A percentile compares a stretch with the other conserved stretches of the same genome.
phyloP scores from a whole-genome alignment of 2,797 vertebrate species.

The Phylloscopus collybita region DNA sequence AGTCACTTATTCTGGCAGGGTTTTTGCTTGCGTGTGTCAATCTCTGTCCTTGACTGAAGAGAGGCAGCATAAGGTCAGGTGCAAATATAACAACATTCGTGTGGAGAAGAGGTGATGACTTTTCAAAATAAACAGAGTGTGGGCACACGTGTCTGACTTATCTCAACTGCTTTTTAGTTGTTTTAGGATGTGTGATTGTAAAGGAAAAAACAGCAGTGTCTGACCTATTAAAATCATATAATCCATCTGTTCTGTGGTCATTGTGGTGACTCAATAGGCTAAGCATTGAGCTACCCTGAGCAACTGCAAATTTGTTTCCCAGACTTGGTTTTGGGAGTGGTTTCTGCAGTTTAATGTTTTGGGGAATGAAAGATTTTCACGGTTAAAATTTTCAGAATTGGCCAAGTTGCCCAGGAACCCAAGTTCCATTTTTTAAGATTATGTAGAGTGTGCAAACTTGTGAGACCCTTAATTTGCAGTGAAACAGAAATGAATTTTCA shows the following conservation, averaged over 20 bases:
- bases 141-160: not conserved
- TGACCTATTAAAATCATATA: slow-evolving; percentile 42
- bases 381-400: slow-evolving; percentile 36
- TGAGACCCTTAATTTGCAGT: slow-evolving; percentile 22
- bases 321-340: slow-evolving; percentile 63
- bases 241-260: slow-evolving; percentile 47
- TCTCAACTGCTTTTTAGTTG: not conserved
- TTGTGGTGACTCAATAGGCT: slow-evolving; percentile 46
- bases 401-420: not conserved
- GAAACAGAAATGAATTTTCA: slow-evolving; percentile 6
- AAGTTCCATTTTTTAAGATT: slow-evolving; percentile 4
- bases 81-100: not conserved
- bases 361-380: not conserved
- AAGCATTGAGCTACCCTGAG: slow-evolving; percentile 32
- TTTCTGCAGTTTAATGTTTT: slow-evolving; percentile 50
- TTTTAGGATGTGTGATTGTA: slow-evolving; percentile 47
- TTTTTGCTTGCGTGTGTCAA: not conserved
- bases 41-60: slow-evolving; percentile 24
- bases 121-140: slow-evolving; percentile 31
- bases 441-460: not conserved
- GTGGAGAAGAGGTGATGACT: not conserved
- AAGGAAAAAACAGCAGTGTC: slow-evolving; percentile 20
- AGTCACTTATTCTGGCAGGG: not conserved
- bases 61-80: slow-evolving; percentile 12
- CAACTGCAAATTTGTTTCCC: slow-evolving; percentile 54